Evolutionary conservation across 2,888 invertebrate genomes (phyloP), one percentile per base, ranked within the genome.

Genomic region (Drosophila birchii): DNA sequence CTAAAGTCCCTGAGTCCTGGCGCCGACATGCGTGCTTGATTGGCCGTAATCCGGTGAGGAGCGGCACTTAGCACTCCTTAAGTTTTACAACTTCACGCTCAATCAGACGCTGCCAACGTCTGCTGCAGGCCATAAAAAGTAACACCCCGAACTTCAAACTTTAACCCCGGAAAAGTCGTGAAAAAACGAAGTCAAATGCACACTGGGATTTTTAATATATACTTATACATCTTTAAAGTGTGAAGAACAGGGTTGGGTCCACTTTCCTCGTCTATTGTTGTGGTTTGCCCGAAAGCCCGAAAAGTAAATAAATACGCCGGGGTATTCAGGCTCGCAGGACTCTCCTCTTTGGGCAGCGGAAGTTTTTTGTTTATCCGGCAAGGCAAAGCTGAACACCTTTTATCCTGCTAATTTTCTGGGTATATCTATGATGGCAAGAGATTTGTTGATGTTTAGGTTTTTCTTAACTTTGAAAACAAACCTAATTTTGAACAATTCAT

Each of bases 1-100:
- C 45, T 45, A 47, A 14, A 20, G 23, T 26, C 41, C 29, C 38
- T 12, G 12, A 32, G 51, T n/a, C 20, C 57, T 41, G 53, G 41
- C 26, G 23, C 16, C 59, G 56, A 54, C 78, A 69, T 64, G 59
- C 81, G 57, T 75, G 72, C 73, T 82, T 82, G 85, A 87, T 87
- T 72, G 86, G 67, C 86, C 83, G 78, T 87, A 87, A 81, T 79
- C 86, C 45, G 57, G 16, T 49, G 44, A 39, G 71, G 41, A 49
- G 44, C 18, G 29, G 34, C 88, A 83, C 86, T 86, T 88, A 76
- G 86, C 89, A 89, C 88, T 86, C 88, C 86, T 89, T 89, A 86
- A 82, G 88, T 86, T 86, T 89, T 68, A 86, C 83, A 89, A 89
- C 85, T 88, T 86, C 75, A 86, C 86, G 88, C 86, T 80, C 86